These are phyloP conservation scores for Dipodomys spectabilis DNA, from an alignment of 2,113 vertebrate genomes.

Conservation along the genomic window DNA sequence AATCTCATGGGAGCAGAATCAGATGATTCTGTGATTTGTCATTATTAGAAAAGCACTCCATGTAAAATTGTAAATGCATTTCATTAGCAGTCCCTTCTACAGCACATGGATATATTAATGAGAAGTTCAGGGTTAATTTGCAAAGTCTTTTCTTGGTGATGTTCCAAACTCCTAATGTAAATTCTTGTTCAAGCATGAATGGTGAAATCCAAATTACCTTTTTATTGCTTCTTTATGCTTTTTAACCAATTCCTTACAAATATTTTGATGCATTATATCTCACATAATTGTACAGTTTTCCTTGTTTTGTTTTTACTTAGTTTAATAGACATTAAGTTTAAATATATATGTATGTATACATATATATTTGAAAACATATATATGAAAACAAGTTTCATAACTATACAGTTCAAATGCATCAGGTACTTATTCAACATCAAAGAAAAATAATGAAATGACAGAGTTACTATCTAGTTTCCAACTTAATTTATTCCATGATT, in stretches of 20 bases:
- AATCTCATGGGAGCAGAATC: background rate
- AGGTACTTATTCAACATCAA: slow-evolving; percentile 53
- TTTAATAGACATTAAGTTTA: slow-evolving; percentile 64
- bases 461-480: slow-evolving; percentile 44
- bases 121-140: background rate
- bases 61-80: background rate
- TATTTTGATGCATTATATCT: slow-evolving; percentile 54
- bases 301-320: slow-evolving; percentile 34
- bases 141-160: background rate
- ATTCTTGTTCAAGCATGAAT: background rate
- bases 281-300: background rate
- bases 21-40: background rate
- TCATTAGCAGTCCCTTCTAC: background rate
- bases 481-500: slow-evolving; percentile 67
- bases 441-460: slow-evolving; percentile 51
- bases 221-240: slow-evolving; percentile 63
- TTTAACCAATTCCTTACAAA: slow-evolving; percentile 65
- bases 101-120: background rate
- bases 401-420: slow-evolving; percentile 57
- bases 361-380: slow-evolving; percentile 43
- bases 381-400: slow-evolving; percentile 20
- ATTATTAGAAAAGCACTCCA: background rate
- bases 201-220: background rate
- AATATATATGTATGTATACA: background rate
- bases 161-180: background rate